Evolutionary conservation across 2,797 vertebrate species (phyloP), one percentile per base, ranked within the genome.

Genomic region (Acrossocheilus wenchowensis): DNA sequence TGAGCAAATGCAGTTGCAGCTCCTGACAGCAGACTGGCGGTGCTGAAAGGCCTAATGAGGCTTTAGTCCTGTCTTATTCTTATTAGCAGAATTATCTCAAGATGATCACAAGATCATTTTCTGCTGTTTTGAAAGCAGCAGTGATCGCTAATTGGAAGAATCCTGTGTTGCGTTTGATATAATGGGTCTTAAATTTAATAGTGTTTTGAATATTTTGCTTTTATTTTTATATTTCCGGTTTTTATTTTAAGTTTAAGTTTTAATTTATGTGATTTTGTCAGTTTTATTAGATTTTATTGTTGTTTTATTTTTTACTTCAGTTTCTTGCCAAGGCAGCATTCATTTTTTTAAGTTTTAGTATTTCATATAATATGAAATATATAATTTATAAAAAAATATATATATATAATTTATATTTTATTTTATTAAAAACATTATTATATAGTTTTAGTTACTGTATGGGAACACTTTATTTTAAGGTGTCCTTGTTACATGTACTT

Each of bases 1-100:
- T 68, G 45, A 73, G 80, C 57, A 82, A 89, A 88, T 75, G 82
- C 77, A 85, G 74, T 86, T 83, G 89, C 86, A 80, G 30, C 30
- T 43, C 52, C 30, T 48, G 26, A 82, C 82, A 78, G 87, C 73
- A 77, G 81, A 71, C 75, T 81, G 85, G 78, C 54, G 1, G 11
- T 1, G 73, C 86, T 54, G 83, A 72, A 45, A 64, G 39, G 48
- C n/a, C 48, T 78, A 30, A 82, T 74, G 79, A 81, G 84, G 57
- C 69, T 60, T 45, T 12, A 66, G 34, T 84, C 43, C 21, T 72
- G 64, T 50, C 74, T 9, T 39, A 52, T 83, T 52, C 39, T 83
- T 52, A 78, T 86, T 74, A 83, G 12, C 62, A 26, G 1, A 41
- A 77, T 36, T 11, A 50, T 26, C 45, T 73, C 7, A 54, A 80